Evolutionary conservation across 2,888 invertebrate genomes (phyloP).

Genomic region (Microctonus brassicae): DNA sequence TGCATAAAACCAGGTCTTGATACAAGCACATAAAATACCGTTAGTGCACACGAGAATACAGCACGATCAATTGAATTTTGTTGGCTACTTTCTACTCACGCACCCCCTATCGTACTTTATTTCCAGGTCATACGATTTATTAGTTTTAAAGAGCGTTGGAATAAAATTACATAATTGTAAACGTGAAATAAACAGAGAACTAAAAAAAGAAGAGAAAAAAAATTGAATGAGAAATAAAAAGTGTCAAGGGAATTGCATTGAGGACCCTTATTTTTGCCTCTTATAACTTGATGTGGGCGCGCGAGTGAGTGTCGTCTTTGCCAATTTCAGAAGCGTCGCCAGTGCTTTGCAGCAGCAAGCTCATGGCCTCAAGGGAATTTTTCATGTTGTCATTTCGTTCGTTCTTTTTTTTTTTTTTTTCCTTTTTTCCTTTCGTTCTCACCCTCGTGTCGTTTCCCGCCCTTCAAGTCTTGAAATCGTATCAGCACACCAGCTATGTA

Average conservation of each 20-base stretch:
- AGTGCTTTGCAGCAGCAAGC: constrained; percentile 10
- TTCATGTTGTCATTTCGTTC: constrained; percentile 27
- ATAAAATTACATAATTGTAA: constrained; percentile 20
- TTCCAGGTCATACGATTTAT: constrained; percentile 16
- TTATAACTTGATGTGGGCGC: too few relatives aligned
- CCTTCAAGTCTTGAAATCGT: background rate
- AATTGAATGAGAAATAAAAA: constrained; percentile 3
- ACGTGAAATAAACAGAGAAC: background rate
- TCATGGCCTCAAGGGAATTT: constrained; percentile 27
- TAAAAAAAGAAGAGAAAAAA: background rate
- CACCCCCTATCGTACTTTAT: background rate
- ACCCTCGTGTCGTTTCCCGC: background rate
- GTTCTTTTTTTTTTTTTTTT: constrained; percentile 8
- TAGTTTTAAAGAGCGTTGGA: constrained; percentile 18
- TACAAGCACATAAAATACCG: background rate
- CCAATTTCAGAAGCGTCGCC: constrained; percentile 23
- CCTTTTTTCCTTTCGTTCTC: background rate
- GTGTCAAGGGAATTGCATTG: constrained; percentile 23
- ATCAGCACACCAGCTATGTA: background rate
- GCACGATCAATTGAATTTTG: constrained; percentile 37
- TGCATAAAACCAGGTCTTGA: background rate
- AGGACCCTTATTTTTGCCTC: constrained; percentile 27
- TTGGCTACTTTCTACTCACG: constrained; percentile 11
- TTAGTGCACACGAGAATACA: background rate
- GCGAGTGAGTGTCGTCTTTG: constrained; percentile 15